A percentile compares a stretch with the other conserved stretches of the same genome.
Conservation (phyloP, 2,888 invertebrate species). For the Campaea margaritaria region DNA sequence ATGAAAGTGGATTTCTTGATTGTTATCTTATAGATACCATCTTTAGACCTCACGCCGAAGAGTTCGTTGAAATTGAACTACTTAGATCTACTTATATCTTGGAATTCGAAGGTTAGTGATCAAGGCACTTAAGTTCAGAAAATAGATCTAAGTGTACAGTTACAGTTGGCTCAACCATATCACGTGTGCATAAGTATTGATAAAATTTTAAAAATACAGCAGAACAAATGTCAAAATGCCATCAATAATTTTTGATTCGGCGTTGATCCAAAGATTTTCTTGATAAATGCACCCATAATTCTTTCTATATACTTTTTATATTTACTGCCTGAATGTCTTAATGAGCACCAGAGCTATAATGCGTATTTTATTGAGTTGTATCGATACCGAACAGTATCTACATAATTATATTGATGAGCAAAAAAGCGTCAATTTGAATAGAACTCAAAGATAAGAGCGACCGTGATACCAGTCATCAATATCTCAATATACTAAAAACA, state of each 20-base stretch:
- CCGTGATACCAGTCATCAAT: neutral
- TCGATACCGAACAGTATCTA: neutral
- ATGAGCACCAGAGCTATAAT: neutral
- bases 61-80: neutral
- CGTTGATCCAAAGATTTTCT: too few relatives aligned
- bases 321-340: too few relatives aligned
- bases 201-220: too few relatives aligned
- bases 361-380: neutral
- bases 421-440: neutral
- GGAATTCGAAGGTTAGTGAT: neutral
- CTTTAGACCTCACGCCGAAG: slow-evolving; percentile 21
- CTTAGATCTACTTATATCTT: neutral
- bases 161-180: neutral
- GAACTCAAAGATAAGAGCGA: neutral
- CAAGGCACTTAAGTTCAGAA: too few relatives aligned
- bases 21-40: slow-evolving; percentile 34
- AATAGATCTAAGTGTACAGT: too few relatives aligned
- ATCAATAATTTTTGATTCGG: too few relatives aligned
- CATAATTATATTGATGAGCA: neutral
- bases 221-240: too few relatives aligned
- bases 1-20: slow-evolving; percentile 40
- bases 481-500: neutral
- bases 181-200: neutral
- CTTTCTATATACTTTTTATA: too few relatives aligned
- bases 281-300: too few relatives aligned